Evolutionary conservation across 2,888 invertebrate genomes (phyloP), one percentile per base, ranked within the genome.

Genomic region (Morpho helenor): DNA sequence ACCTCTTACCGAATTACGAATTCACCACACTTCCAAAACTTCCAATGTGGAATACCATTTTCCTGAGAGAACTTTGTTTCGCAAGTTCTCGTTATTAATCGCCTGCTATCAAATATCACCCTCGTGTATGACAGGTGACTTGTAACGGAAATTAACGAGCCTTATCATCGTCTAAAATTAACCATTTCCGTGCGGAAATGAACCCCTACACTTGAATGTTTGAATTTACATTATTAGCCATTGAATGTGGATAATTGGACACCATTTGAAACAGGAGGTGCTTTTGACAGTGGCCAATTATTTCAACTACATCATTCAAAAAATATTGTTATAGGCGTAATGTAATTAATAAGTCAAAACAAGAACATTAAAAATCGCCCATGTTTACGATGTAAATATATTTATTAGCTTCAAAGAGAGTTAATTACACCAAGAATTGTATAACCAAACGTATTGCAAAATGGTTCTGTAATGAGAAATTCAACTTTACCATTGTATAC

Each of bases 121-220:
- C 57, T 65, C 65, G 60, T 56, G 52, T 65, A 64, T 71, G 75
- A 74, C 80, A 74, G 77, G 80, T 79, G 76, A 76, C 70, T 69
- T 68, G 72, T 63, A 70, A 62, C 81, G 84, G 84, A 83, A 76
- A 84, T 82, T 81, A 79, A 77, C 75, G 75, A 75, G 75, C 74
- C 76, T 79, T 82, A 81, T 80, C 82, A 71, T 68, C 65, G 68
- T 69, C 71, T 76, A 68, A 72, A 77, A 79, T 77, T 74, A 80
- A 76, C 76, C 79, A 73, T 72, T 79, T 76, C 78, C 77, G 68
- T 63, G 68, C 56, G 61, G 61, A 63, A 58, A 49, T 48, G 71
- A 62, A 61, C 65, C 66, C 63, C 63, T 50, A 54, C 52, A 59
- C 62, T 57, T 57, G 59, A 61, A 64, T 58, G 58, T 50, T 52